A percentile compares a stretch with the other conserved stretches of the same genome.
These are phyloP conservation scores for Sebastes oblongus DNA, from an alignment of 2,797 vertebrate genomes.

Conservation along the genomic window DNA sequence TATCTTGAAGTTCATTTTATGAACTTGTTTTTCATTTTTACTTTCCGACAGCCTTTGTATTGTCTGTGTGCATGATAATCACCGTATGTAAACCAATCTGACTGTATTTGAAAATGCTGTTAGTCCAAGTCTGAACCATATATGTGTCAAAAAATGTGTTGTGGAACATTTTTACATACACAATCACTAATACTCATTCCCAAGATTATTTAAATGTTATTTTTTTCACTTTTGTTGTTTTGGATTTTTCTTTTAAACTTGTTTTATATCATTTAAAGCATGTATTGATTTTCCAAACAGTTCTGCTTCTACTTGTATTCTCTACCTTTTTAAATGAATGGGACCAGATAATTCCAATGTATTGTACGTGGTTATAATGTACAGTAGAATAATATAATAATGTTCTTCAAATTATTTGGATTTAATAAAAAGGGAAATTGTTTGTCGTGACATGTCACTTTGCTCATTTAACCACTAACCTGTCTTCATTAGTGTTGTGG, in stretches of 20 bases:
- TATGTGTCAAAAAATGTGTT: neutral
- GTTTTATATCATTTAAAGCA: neutral
- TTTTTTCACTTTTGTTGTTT: neutral
- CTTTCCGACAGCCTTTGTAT: neutral
- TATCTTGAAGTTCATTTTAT: neutral
- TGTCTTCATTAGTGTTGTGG: constrained; percentile 26
- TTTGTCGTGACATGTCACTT: constrained; percentile 12
- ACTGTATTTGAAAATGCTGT: neutral
- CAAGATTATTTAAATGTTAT: neutral
- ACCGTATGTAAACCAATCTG: constrained; percentile 17
- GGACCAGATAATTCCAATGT: neutral
- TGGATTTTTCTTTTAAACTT: neutral
- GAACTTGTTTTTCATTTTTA: neutral
- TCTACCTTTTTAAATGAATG: neutral
- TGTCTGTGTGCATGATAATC: constrained; percentile 5
- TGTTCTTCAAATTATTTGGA: neutral
- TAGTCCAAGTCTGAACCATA: neutral
- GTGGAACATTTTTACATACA: neutral
- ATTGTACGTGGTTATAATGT: neutral
- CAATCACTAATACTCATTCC: neutral
- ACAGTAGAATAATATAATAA: neutral
- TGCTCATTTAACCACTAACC: constrained; percentile 35
- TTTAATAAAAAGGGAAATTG: constrained; percentile 60
- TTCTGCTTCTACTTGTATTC: constrained; percentile 4
- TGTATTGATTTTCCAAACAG: neutral